phyloP scores from a whole-genome alignment of 1,140 invertebrate genomes.

The Anastrepha ludens region DNA sequence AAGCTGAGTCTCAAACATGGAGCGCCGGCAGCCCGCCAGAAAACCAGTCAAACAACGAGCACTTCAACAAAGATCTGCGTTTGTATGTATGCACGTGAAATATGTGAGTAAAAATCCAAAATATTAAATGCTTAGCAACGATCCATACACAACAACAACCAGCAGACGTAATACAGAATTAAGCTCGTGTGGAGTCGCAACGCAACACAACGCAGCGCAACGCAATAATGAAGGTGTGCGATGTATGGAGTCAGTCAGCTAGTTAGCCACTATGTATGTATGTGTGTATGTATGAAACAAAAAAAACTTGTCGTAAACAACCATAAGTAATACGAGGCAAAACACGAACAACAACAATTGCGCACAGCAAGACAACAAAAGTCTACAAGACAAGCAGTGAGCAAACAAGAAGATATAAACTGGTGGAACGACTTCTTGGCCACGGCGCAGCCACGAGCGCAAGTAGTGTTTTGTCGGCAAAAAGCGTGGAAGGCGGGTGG shows the following conservation, averaged over 20 bases:
- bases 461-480: background rate
- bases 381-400: constrained; percentile 15
- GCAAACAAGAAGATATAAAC: constrained; percentile 38
- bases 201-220: background rate
- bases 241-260: background rate
- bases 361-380: background rate
- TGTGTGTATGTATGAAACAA: background rate
- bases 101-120: constrained; percentile 15
- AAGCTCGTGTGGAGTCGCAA: background rate
- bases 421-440: constrained; percentile 27
- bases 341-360: background rate
- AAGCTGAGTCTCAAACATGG: background rate
- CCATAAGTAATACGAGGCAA: background rate
- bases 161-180: background rate
- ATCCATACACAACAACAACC: background rate
- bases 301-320: constrained; percentile 8
- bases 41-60: constrained; percentile 19
- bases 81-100: background rate
- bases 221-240: background rate
- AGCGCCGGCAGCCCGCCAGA: background rate
- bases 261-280: background rate
- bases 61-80: too few species aligned
- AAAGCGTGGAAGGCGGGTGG: background rate
- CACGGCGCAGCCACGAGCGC: background rate
- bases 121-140: background rate